Conservation (phyloP, 2,113 vertebrate genomes). For the Oriolus oriolus region DNA sequence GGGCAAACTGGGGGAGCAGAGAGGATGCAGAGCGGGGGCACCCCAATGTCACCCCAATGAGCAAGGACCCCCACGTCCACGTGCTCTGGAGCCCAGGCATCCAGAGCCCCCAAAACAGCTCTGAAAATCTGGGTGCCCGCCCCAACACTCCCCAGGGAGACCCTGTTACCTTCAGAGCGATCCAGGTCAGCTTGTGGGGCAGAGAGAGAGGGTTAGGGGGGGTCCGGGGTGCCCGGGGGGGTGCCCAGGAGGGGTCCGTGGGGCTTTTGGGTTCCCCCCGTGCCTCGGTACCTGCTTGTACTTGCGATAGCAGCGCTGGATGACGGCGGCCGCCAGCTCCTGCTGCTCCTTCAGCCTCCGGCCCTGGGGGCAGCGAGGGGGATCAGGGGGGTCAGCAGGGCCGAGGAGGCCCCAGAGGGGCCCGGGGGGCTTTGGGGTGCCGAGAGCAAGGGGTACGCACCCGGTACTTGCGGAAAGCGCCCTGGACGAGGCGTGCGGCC, state of each 20-base stretch:
- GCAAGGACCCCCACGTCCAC: too few species aligned
- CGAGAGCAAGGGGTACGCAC: neutral
- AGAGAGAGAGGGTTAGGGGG: neutral
- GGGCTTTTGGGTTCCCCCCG: fast-evolving
- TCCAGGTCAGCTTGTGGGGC: conserved; percentile 9
- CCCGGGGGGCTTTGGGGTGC: neutral
- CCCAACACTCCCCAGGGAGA: too few species aligned
- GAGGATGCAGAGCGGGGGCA: too few species aligned
- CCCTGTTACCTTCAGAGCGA: neutral
- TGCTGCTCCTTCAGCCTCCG: neutral
- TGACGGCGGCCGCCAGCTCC: neutral
- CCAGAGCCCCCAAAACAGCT: neutral
- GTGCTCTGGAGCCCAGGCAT: too few species aligned
- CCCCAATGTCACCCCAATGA: too few species aligned
- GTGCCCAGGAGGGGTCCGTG: too few species aligned
- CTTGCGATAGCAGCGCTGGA: neutral
- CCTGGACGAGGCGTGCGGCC: neutral
- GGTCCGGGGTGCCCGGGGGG: neutral
- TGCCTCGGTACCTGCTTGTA: neutral
- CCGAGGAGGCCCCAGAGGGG: fast-evolving
- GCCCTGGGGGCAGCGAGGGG: neutral
- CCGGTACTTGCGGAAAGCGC: neutral
- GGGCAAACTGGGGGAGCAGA: fast-evolving
- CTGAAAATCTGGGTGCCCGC: too few species aligned
- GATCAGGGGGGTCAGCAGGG: neutral